A percentile compares a stretch with the other conserved stretches of the same genome.
Evolutionary conservation across 2,113 vertebrate genomes (phyloP).

Genomic region (Thalassarche chlororhynchos): DNA sequence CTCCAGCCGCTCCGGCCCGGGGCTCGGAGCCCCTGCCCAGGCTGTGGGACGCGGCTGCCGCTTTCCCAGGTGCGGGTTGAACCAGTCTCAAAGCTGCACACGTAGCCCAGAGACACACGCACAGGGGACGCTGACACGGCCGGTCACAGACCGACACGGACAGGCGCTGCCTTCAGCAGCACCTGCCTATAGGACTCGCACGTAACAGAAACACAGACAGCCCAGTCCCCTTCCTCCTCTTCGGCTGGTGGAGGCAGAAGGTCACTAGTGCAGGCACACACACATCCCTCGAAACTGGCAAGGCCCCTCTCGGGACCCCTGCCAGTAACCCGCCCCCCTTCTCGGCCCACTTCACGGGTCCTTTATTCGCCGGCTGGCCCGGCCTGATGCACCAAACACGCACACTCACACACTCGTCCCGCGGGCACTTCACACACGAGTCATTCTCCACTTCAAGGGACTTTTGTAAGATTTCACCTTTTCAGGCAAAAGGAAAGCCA

Average conservation of each 20-base stretch:
- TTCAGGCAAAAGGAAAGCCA: neutral
- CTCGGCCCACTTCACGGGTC: no score
- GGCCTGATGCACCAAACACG: no score
- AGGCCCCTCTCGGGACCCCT: neutral
- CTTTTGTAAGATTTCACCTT: neutral
- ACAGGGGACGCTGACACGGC: no score
- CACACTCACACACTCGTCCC: no score
- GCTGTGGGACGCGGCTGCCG: neutral
- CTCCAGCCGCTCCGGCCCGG: no score
- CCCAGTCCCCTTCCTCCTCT: neutral
- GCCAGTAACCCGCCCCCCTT: no score
- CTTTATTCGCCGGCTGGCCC: rapidly evolving
- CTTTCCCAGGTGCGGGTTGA: neutral
- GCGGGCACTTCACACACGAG: neutral
- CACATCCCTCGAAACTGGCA: rapidly evolving
- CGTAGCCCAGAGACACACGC: neutral
- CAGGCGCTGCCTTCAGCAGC: neutral
- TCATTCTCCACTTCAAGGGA: neutral
- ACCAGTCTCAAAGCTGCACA: neutral
- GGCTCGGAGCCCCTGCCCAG: no score
- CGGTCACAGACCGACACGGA: no score
- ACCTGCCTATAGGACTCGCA: neutral
- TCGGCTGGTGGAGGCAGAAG: neutral
- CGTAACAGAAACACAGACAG: no score
- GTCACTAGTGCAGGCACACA: no score